These are phyloP conservation scores for Entomobrya multifasciata DNA, from an alignment of 2,888 invertebrate genomes.

Conservation along the genomic window DNA sequence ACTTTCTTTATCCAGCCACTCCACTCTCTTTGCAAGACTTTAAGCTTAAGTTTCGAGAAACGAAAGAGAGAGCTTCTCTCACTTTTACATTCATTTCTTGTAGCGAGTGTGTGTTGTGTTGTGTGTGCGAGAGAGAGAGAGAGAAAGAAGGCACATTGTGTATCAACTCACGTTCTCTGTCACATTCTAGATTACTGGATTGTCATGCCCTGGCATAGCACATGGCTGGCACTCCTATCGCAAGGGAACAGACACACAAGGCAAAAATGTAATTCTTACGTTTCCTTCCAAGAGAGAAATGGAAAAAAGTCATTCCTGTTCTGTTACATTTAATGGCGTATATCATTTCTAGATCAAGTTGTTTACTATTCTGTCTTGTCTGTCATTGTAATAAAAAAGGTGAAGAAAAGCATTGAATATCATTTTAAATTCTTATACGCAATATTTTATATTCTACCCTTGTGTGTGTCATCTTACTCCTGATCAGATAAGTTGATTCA, in stretches of 20 bases:
- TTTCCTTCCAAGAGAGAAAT: neutral
- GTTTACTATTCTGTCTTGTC: too few relatives aligned
- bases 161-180: conserved; percentile 30
- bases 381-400: too few relatives aligned
- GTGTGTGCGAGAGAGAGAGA: neutral
- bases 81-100: neutral
- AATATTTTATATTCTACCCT: neutral
- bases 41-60: too few relatives aligned
- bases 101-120: neutral
- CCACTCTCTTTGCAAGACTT: neutral
- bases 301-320: neutral
- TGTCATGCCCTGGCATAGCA: neutral
- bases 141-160: conserved; percentile 7
- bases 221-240: conserved; percentile 3
- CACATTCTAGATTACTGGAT: conserved; percentile 7
- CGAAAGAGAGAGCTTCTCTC: neutral
- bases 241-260: conserved; percentile 4
- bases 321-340: too few relatives aligned
- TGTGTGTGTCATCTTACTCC: neutral
- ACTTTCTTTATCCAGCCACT: conserved; percentile 22
- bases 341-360: too few relatives aligned
- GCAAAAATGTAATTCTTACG: neutral
- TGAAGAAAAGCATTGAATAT: neutral
- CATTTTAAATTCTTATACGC: conserved; percentile 22
- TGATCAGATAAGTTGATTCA: neutral